phyloP scores from a whole-genome alignment of 2,888 invertebrate genomes.

The Exephanes ischioxanthus region DNA sequence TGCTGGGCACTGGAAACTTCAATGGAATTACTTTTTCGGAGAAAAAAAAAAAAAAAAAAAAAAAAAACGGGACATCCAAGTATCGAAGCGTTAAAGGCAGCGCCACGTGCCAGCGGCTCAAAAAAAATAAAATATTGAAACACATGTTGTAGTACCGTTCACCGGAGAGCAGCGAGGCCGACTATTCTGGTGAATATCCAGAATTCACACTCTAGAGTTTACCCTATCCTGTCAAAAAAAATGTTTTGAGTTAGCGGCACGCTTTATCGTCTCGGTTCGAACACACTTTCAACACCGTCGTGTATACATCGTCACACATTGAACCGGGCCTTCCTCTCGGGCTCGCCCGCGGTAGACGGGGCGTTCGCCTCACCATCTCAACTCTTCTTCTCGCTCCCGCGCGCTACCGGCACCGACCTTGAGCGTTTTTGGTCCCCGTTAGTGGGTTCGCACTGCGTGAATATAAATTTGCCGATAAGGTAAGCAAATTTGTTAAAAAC shows the following conservation, averaged over 20 bases:
- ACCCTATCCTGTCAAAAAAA: slow-evolving; percentile 32
- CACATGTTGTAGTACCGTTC: neutral
- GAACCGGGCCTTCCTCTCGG: neutral
- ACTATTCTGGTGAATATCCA: slow-evolving; percentile 25
- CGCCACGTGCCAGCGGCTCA: neutral
- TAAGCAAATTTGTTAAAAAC: slow-evolving; percentile 24
- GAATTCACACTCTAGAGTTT: slow-evolving; percentile 20
- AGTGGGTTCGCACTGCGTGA: neutral
- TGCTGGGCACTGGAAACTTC: too few relatives aligned
- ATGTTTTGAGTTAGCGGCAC: slow-evolving; percentile 38
- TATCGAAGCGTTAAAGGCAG: neutral
- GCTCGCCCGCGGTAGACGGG: neutral
- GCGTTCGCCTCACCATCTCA: slow-evolving; percentile 1
- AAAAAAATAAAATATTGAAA: slow-evolving; percentile 25
- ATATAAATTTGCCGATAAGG: slow-evolving; percentile 28
- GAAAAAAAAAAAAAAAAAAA: neutral
- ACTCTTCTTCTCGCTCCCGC: neutral
- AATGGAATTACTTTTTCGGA: too few relatives aligned
- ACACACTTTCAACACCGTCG: neutral
- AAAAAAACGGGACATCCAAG: neutral
- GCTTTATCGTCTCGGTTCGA: neutral
- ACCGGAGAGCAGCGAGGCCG: slow-evolving; percentile 26
- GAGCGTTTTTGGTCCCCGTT: neutral
- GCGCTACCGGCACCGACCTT: slow-evolving; percentile 17
- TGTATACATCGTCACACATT: neutral